A percentile compares a stretch with the other conserved stretches of the same genome.
Evolutionary conservation across 37 sponge, comb jelly and placozoan species (phyloP).

Genomic region (Spongia lamella): DNA sequence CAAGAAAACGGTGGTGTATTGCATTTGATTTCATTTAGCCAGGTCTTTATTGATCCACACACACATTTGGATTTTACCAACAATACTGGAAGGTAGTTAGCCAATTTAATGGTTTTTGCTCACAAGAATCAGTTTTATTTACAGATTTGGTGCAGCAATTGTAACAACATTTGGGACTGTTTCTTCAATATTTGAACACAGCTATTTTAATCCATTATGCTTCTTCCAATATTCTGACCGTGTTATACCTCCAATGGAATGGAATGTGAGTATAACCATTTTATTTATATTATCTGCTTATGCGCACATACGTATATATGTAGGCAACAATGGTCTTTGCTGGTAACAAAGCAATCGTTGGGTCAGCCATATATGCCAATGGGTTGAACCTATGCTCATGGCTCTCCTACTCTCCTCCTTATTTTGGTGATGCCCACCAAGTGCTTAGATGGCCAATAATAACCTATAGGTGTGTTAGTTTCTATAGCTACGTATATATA

Average conservation of each 20-base stretch:
- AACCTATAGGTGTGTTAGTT: background rate
- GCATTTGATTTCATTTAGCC: conserved; percentile 44
- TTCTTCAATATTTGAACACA: conserved; percentile 11
- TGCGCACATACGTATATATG: too few species aligned
- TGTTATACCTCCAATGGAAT: conserved; percentile 30
- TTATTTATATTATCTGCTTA: background rate
- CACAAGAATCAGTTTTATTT: too few species aligned
- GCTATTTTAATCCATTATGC: conserved; percentile 63
- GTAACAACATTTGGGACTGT: conserved; percentile 9
- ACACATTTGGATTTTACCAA: conserved; percentile 5
- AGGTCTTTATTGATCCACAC: conserved; percentile 3
- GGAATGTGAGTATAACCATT: too few species aligned
- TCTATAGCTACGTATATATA: too few species aligned
- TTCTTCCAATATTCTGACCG: conserved; percentile 31
- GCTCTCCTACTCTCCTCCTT: conserved; percentile 4
- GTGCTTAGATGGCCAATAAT: conserved; percentile 42
- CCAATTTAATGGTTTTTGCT: too few species aligned
- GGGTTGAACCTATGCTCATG: conserved; percentile 43
- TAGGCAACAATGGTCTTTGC: conserved; percentile 29
- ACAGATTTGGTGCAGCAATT: conserved; percentile 65
- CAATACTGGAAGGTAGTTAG: conserved; percentile 27
- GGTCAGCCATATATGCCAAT: conserved; percentile 31
- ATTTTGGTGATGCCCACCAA: background rate
- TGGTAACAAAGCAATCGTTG: conserved; percentile 32
- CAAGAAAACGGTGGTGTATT: conserved; percentile 24